Conservation (phyloP, 2,113 vertebrate species). For the Chaenocephalus aceratus region DNA sequence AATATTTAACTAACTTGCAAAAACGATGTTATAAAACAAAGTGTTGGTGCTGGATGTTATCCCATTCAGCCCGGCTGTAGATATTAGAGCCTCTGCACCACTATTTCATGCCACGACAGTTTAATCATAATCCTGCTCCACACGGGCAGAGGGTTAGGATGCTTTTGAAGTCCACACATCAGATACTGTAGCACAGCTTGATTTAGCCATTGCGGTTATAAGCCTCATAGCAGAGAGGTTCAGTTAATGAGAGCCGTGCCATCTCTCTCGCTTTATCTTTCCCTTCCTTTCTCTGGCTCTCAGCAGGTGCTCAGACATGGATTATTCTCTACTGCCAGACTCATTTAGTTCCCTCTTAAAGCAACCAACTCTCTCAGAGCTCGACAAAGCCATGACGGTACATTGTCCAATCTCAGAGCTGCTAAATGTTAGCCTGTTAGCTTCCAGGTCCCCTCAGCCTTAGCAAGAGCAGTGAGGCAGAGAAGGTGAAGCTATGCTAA, state of each 20-base stretch:
- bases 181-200: slow-evolving; percentile 24
- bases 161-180: slow-evolving; percentile 49
- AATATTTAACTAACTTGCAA: slow-evolving; percentile 10
- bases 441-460: slow-evolving; percentile 22
- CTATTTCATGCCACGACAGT: slow-evolving; percentile 34
- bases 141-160: slow-evolving; percentile 37
- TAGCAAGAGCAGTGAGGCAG: slow-evolving; percentile 22
- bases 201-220: slow-evolving; percentile 27
- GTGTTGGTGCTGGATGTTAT: slow-evolving; percentile 32
- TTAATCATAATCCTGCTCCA: slow-evolving; percentile 50
- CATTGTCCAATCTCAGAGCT: slow-evolving; percentile 4
- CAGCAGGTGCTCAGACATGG: slow-evolving; percentile 54
- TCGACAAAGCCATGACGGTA: slow-evolving; percentile 23
- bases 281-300: slow-evolving; percentile 43
- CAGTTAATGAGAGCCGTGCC: slow-evolving; percentile 23
- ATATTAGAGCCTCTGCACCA: slow-evolving; percentile 40
- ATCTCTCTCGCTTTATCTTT: slow-evolving; percentile 3
- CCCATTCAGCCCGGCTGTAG: slow-evolving; percentile 17
- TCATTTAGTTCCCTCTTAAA: slow-evolving; percentile 44
- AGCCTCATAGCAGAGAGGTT: slow-evolving; percentile 14
- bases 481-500: slow-evolving; percentile 34
- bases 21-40: slow-evolving; percentile 19
- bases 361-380: slow-evolving; percentile 12
- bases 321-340: slow-evolving; percentile 47
- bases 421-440: slow-evolving; percentile 12